Conservation (phyloP, 2,797 vertebrate genomes). For the Buceros bicornis region DNA sequence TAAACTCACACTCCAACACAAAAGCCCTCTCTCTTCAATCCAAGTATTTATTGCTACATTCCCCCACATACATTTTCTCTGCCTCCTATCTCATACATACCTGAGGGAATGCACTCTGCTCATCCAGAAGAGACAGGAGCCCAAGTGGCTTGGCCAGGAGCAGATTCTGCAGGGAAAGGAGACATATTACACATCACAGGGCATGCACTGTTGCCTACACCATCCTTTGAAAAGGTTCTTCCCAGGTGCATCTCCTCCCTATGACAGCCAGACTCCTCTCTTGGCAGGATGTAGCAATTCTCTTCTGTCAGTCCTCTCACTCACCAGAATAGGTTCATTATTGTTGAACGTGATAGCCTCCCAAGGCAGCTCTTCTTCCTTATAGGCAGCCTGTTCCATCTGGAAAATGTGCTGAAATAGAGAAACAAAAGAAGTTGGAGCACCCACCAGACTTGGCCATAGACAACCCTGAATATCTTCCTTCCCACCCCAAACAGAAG, state of each 20-base stretch:
- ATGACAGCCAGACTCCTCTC: neutral
- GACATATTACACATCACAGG: neutral
- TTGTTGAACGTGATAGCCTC: slow-evolving; percentile 79
- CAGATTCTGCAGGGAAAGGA: slow-evolving; percentile 73
- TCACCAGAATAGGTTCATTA: slow-evolving; percentile 83
- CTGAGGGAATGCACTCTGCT: slow-evolving; percentile 84
- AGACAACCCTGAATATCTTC: neutral
- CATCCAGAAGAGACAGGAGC: slow-evolving; percentile 83
- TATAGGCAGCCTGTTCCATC: slow-evolving; percentile 82
- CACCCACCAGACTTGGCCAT: neutral
- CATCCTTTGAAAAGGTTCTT: neutral
- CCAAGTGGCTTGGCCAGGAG: slow-evolving; percentile 82
- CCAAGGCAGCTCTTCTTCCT: slow-evolving; percentile 80
- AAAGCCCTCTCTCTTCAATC: neutral
- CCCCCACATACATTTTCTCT: neutral
- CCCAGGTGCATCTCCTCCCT: neutral
- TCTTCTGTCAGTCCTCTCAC: neutral
- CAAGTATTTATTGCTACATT: neutral
- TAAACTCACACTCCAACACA: neutral
- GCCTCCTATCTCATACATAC: neutral
- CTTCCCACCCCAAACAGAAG: neutral
- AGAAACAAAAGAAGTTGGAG: neutral
- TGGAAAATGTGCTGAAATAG: slow-evolving; percentile 82
- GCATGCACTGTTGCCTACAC: neutral
- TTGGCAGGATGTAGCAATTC: neutral